Evolutionary conservation across 1,140 invertebrate genomes (phyloP).

Genomic region (Drosophila baimaii): DNA sequence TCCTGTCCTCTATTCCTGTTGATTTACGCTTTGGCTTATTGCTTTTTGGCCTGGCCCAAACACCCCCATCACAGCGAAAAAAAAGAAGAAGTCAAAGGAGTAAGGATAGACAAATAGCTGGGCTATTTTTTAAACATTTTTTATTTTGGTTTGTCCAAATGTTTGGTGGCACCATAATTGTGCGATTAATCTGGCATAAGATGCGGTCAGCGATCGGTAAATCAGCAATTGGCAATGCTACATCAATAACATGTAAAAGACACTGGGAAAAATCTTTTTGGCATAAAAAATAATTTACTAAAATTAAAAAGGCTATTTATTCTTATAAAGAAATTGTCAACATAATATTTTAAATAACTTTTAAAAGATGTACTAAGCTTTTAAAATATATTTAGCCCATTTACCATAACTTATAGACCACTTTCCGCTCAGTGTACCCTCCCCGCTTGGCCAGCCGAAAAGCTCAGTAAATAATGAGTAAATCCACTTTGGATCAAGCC

Average conservation of each 20-base stretch:
- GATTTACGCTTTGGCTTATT: constrained; percentile 78
- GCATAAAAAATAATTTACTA: neutral
- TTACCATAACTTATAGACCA: neutral
- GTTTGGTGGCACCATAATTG: constrained; percentile 69
- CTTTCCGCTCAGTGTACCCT: neutral
- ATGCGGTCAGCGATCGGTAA: constrained; percentile 50
- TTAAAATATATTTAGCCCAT: too few relatives aligned
- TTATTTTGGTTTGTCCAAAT: constrained; percentile 62
- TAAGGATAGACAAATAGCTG: constrained; percentile 54
- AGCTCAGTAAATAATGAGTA: constrained; percentile 35
- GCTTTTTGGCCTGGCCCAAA: constrained; percentile 55
- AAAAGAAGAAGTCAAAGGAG: constrained; percentile 18
- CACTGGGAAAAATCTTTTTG: neutral
- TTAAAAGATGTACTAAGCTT: neutral
- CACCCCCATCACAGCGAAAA: constrained; percentile 45
- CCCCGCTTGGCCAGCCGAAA: neutral
- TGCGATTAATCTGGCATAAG: constrained; percentile 70
- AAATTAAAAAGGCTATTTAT: neutral
- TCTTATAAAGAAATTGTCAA: neutral
- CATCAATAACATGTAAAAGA: neutral
- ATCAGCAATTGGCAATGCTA: constrained; percentile 74
- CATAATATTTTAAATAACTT: neutral
- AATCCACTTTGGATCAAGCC: constrained; percentile 35
- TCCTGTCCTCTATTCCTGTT: constrained; percentile 44
- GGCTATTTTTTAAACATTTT: constrained; percentile 59